Evolutionary conservation across 2,113 vertebrate species (phyloP), one percentile per base, ranked within the genome.

Genomic region (Cyprinodon variegatus): DNA sequence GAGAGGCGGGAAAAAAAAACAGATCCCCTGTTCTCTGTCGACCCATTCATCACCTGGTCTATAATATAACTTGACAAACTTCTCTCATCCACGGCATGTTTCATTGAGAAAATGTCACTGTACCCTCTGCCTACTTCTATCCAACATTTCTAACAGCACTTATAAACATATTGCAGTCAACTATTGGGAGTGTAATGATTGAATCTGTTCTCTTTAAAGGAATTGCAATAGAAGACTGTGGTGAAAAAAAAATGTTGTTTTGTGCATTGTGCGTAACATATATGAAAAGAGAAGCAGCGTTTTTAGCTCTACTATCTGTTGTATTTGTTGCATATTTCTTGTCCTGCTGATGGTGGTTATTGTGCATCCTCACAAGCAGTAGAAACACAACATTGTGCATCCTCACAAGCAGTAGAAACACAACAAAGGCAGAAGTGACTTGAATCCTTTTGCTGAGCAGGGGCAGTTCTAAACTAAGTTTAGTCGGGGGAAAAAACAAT

Each of bases 231-330:
- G 84, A 80, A 78, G 64, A 88, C 87, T 89, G 85, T 90, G 84
- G 79, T 70, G 43, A 70, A 15, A 43, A 43, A 70, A 50, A 86
- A 82, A 87, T 89, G 84, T 64, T 74, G 89, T 92, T 87, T 84
- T 90, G 93, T 94, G 93, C 87, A 90, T 89, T 57, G 78, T 90
- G 90, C 59, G 75, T 76, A 70, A 77, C 37, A 75, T 11, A 20
- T 2, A 53, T 20, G 20, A 53, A 57, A 57, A 20, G n/a, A 22
- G 40, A 61, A 53, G 29, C 64, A 11, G n/a, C 67, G 80, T 92
- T 91, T 87, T 76, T 64, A 83, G 78, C 85, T 83, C 8, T 78
- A 53, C 79, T 87, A 59, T 79, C 76, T 77, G 70, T 83, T 81
- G 86, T 91, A 11, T 81, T 76, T 70, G 84, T 90, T 83, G 72